These are phyloP conservation scores for Dromococcyx pavoninus DNA, from an alignment of 2,797 vertebrate species.

Conservation along the genomic window DNA sequence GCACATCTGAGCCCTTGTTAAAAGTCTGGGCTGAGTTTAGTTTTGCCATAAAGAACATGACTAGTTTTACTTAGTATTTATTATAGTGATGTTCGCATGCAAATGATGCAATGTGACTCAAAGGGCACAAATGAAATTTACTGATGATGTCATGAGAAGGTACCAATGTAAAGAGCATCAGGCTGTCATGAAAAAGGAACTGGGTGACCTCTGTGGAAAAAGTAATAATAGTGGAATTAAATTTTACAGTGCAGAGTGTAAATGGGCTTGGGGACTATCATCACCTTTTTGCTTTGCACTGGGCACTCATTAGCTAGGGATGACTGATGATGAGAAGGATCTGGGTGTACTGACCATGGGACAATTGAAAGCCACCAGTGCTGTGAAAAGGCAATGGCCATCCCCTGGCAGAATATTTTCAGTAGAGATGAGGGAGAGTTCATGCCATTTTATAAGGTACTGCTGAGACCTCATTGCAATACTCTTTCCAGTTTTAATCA, in stretches of 20 bases:
- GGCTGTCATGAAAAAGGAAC: background rate
- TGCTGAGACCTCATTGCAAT: background rate
- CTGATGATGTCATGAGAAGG: background rate
- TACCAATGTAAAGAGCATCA: background rate
- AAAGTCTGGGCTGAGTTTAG: background rate
- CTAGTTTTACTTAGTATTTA: background rate
- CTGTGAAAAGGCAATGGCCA: background rate
- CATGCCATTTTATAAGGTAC: background rate
- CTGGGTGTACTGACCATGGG: background rate
- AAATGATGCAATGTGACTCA: background rate
- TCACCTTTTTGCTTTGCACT: background rate
- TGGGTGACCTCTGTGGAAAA: background rate
- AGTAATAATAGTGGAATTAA: background rate
- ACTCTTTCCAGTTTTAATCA: constrained; percentile 22
- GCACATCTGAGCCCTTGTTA: background rate
- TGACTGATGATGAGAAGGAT: background rate
- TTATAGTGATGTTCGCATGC: fast-evolving
- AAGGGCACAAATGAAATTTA: background rate
- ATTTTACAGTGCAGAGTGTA: background rate
- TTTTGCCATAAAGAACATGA: background rate
- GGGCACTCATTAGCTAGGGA: constrained; percentile 6
- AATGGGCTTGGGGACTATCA: background rate
- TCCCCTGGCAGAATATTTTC: background rate
- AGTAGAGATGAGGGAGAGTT: background rate
- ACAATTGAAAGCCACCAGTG: constrained; percentile 7